phyloP scores from a whole-genome alignment of 1,140 invertebrate genomes.

The Drosophila orosa region DNA sequence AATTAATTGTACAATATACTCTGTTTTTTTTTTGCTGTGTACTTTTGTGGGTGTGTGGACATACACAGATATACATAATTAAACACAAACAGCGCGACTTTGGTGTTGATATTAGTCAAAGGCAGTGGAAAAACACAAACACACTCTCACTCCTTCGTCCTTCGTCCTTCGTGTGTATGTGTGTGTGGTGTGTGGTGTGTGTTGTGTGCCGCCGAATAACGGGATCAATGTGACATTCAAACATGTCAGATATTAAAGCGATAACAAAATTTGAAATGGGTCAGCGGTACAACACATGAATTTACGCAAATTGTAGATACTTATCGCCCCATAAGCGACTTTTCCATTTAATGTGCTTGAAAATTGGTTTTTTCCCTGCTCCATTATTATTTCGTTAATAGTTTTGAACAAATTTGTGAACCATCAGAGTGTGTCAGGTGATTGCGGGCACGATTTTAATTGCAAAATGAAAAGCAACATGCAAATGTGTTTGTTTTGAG shows the following conservation, averaged over 20 bases:
- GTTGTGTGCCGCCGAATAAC: conserved; percentile 47
- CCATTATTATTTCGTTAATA: conserved; percentile 9
- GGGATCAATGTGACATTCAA: conserved; percentile 67
- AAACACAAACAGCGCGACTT: conserved; percentile 68
- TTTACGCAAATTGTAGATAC: conserved; percentile 26
- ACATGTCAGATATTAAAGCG: conserved; percentile 59
- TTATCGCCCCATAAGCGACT: conserved; percentile 14
- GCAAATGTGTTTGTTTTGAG: background rate
- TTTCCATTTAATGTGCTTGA: background rate
- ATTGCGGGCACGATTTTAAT: background rate
- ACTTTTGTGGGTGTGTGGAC: background rate
- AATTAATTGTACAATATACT: background rate
- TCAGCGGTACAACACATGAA: conserved; percentile 37
- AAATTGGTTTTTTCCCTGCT: background rate
- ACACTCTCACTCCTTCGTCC: conserved; percentile 6
- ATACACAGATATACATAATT: conserved; percentile 64
- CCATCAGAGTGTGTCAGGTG: too few species aligned
- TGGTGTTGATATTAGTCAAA: conserved; percentile 46
- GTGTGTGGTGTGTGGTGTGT: conserved; percentile 12
- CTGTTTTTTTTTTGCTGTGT: background rate
- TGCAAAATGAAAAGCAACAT: background rate
- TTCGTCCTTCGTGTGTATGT: background rate
- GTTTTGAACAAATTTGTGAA: background rate
- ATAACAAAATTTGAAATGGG: conserved; percentile 62
- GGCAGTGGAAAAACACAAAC: conserved; percentile 31